Conservation (phyloP, 1,140 invertebrate species). For the Euura lappo region DNA sequence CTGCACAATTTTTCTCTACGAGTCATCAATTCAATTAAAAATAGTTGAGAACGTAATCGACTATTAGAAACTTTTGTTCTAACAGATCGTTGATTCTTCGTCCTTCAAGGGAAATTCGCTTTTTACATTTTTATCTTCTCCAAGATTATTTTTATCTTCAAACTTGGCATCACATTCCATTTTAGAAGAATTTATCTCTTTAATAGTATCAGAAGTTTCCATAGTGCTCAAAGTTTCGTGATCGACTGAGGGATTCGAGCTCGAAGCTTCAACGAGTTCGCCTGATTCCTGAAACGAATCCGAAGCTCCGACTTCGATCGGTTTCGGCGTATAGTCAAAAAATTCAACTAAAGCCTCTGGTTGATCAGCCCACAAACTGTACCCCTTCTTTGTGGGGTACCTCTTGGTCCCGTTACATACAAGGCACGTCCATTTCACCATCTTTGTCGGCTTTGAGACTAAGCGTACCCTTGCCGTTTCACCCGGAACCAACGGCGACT, state of each 20-base stretch:
- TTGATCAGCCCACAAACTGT: slow-evolving; percentile 51
- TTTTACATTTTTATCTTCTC: neutral
- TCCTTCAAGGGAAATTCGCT: neutral
- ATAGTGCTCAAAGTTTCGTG: neutral
- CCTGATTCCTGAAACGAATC: too few species aligned
- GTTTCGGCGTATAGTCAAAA: slow-evolving; percentile 43
- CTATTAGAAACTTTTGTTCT: too few species aligned
- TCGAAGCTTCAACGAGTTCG: neutral
- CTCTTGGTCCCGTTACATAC: slow-evolving; percentile 40
- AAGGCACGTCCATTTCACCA: slow-evolving; percentile 48
- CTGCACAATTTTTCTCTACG: too few species aligned
- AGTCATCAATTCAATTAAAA: too few species aligned
- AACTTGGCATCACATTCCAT: neutral
- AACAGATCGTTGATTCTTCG: too few species aligned
- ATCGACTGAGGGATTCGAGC: neutral
- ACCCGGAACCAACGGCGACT: slow-evolving; percentile 53
- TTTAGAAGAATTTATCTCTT: neutral
- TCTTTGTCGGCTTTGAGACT: slow-evolving; percentile 47
- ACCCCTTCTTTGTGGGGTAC: slow-evolving; percentile 43
- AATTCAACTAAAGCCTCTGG: slow-evolving; percentile 40
- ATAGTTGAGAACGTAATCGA: too few species aligned
- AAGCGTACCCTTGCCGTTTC: slow-evolving; percentile 52
- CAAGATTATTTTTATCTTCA: neutral
- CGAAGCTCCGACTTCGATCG: neutral
- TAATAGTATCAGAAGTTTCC: neutral